Base-by-base conservation (phyloP, 2,888 invertebrate species). In the Scelioninae gen. 2 region DNA sequence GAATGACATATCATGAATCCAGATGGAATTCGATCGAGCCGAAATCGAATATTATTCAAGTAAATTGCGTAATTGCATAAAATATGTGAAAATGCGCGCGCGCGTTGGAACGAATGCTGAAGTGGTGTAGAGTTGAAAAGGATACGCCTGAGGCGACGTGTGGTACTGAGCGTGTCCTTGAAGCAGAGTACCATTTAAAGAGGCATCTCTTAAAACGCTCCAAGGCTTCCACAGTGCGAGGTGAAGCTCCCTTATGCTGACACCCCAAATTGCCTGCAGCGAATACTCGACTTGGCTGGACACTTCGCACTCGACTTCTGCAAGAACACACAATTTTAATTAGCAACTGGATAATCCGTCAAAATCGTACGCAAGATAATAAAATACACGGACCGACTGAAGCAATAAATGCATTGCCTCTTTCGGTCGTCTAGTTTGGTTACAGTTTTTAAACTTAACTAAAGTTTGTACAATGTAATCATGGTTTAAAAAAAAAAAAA, bases 221-320 rank as follows among this genome's bases (percentile, higher is more conserved):
- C 91, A 91, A 0, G 93, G 91, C 58, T 91, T 89, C 93, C 93
- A 93, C 39, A 94, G 88, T 60, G 92, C 92, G 79, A 91, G 88
- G 83, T 93, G 93, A 67, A 94, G 88, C 82, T 93, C 92, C 76
- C 92, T 88, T 73, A 93, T 93, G 28, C 92, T 92, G 46, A 93
- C 93, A 2, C 93, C 93, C 93, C 93, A 94, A 87, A 92, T 93
- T 77, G 91, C 91, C 78, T 92, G 91, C 75, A 92, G 87, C 84
- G 91, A 91, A 85, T 93, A 94, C 68, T 91, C 89, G 63, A 93
- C 92, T 83, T 93, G 92, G 77, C 93, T 93, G 16, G 93, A 92
- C 55, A 93, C 89, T 77, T 89, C 89, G 87, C 92, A 92, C 82
- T 91, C 91, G 46, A 93, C 90, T 84, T 92, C 93, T 93, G 89